Base-by-base conservation (phyloP, 2,113 vertebrate genomes). In the Copsychus sechellarum region DNA sequence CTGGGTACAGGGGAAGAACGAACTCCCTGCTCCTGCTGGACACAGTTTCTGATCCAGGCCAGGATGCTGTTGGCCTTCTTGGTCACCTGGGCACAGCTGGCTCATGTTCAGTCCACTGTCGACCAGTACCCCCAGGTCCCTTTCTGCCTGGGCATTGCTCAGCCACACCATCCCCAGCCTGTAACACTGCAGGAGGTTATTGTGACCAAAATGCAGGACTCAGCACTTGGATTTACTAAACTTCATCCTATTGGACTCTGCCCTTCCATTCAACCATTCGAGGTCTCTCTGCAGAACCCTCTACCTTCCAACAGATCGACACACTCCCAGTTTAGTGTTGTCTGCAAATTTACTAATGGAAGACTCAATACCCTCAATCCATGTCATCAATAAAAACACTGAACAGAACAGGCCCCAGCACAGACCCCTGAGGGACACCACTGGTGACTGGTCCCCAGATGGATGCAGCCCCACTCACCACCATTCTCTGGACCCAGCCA, bases 121-220 rank as follows among this genome's bases (percentile, higher is more conserved):
- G 4, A 76, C 16, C 73, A 60, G 56, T 0, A 48, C 4, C 16
- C 56, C 21, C 21, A 60, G 16, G 45, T 50, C 57, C 28, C 12
- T 38, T 48, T 61, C 34, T 7, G 4, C 28, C 26, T 76, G 43
- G 21, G n/a, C 73, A 20, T 22, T 61, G 34, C 33, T 17, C 34
- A 61, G 45, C 28, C 45, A 76, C 34, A 38, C 16, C 0, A 0
- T 19, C 15, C 26, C 43, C 34, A 48, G 43, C 21, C 43, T 20
- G 0, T 11, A 38, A 15, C 0, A 0, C 1, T 26, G 28, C 73
- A 61, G 43, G 56, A 26, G 7, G 16, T 38, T 40, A 33, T 7
- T 40, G 34, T 33, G 22, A 28, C 45, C 45, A 50, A 40, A 61
- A 6, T 20, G 45, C 34, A 50, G 28, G 45, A 77, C 34, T 38